These are phyloP conservation scores for Lasioglossum figueresi DNA, from an alignment of 2,888 invertebrate genomes.

Conservation along the genomic window DNA sequence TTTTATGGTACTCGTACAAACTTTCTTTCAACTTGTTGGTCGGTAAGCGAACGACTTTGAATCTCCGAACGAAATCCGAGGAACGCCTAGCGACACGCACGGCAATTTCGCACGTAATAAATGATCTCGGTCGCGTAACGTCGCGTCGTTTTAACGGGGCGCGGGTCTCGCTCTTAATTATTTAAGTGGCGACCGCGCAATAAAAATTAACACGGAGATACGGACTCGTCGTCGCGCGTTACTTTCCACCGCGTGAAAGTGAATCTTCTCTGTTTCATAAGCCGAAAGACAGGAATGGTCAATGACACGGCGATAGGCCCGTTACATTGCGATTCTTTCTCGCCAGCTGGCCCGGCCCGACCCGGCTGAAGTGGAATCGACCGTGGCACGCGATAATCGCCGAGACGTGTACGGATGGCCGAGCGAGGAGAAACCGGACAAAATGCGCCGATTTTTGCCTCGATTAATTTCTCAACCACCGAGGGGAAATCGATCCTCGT, in stretches of 20 bases:
- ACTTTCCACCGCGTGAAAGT: constrained; percentile 68
- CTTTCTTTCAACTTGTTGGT: background rate
- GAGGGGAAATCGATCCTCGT: constrained; percentile 28
- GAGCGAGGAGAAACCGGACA: background rate
- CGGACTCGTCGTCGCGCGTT: constrained; percentile 51
- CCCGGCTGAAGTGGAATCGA: background rate
- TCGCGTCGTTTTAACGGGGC: constrained; percentile 38
- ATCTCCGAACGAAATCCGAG: background rate
- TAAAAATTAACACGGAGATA: constrained; percentile 56
- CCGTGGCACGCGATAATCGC: constrained; percentile 1
- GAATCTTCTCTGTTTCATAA: constrained; percentile 57
- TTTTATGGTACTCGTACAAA: background rate
- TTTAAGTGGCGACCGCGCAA: constrained; percentile 28
- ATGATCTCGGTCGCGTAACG: constrained; percentile 27
- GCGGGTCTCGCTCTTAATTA: constrained; percentile 51
- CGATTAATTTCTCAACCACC: constrained; percentile 32
- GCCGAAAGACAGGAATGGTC: constrained; percentile 46
- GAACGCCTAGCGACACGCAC: background rate
- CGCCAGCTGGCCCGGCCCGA: background rate
- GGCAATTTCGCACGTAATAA: background rate
- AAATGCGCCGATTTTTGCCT: background rate
- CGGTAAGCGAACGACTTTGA: background rate
- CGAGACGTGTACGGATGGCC: background rate
- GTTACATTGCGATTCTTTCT: constrained; percentile 10
- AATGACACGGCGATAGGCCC: constrained; percentile 35